Base-by-base conservation (phyloP, 37 sponge, comb jelly and placozoan species). In the Haliclona indistincta region DNA sequence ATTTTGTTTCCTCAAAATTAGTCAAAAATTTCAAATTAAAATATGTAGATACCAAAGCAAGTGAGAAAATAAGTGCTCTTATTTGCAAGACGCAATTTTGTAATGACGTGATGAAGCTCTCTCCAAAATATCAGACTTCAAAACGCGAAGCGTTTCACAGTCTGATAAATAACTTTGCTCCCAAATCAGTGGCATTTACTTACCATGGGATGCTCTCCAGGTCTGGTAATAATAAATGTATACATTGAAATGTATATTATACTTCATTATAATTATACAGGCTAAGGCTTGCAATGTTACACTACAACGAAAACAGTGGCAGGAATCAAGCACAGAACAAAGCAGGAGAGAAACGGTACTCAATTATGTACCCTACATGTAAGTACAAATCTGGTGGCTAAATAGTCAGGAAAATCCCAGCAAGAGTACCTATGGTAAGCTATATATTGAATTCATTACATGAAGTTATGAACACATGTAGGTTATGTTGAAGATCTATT, bases 91-190 rank as follows among this genome's bases (percentile, higher is more conserved):
- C 15, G 2, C 2, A 51, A 42, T 56, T 85, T 42, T 51, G 32
- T 17, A 77, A 58, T 15, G 89, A 82, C 37, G 42, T 83, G 15
- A 32, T 7, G 22, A 71, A 70, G 34, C 51, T 88, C 23, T 83
- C 84, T 32, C 36, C 79, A 34, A 13, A 17, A 28, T 39, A 67
- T 55, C 90, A 89, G 51, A 89, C 90, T 40, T 77, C 75, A 28
- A 67, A 53, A 30, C 43, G 83, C n/a, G 84, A 83, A 60, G 36
- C 75, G 23, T 88, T 65, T 68, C 84, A 83, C 52, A 88, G 81
- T 78, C 74, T 88, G 4, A 34, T 83, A 3, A 83, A 42, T 56
- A 79, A 83, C 32, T 82, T 83, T 83, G 89, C 89, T 28, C 84
- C 84, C 63, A 83, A 88, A 39, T 55, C 71, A 19, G 36, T 51